Base-by-base conservation (phyloP, 2,888 invertebrate genomes). In the Oscheius sp. region DNA sequence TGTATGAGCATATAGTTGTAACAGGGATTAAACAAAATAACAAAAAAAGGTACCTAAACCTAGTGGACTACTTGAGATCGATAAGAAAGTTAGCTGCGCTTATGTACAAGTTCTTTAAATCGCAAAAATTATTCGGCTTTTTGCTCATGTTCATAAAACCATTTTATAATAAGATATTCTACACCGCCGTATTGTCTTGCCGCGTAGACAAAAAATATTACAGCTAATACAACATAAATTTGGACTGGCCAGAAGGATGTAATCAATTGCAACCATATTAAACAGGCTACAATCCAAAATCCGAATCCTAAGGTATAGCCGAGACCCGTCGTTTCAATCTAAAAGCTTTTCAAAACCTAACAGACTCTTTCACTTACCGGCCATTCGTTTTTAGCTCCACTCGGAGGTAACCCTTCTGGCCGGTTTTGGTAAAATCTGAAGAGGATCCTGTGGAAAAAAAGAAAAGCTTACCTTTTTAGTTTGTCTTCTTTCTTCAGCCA, bases 401-500 rank as follows among this genome's bases (percentile, higher is more conserved):
- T 78, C 1, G 78, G 73, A 59, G 76, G 75, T 12, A 80, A 53
- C 29, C 66, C 18, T 12, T 68, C 21, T 3, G 58, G 58, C 0
- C 46, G 49, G 1, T 58, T 56, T 12, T 56, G 29, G 35, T 75
- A 75, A 29, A 72, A 74, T 29, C 73, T 73, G 29, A 69, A 73
- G n/a, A 9, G 25, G 59, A 6, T 41, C 18, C 21, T 5, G 27
- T 7, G 45, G 58, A 43, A 23, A 69, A 2, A 23, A 6, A 58
- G 16, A 25, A 69, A n/a, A 56, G 25, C 45, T 35, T 21, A 66
- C 64, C 21, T n/a, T 25, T 27, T 29, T 45, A 90, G 85, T 9
- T 75, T 75, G 41, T 83, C 76, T 76, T 90, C 90, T 75, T 90
- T 90, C 72, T 85, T 82, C 18, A 25, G 74, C 90, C 90, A 90